A percentile compares a stretch with the other conserved stretches of the same genome.
Evolutionary conservation across 2,888 invertebrate species (phyloP).

Genomic region (Netelia fuscicornis): DNA sequence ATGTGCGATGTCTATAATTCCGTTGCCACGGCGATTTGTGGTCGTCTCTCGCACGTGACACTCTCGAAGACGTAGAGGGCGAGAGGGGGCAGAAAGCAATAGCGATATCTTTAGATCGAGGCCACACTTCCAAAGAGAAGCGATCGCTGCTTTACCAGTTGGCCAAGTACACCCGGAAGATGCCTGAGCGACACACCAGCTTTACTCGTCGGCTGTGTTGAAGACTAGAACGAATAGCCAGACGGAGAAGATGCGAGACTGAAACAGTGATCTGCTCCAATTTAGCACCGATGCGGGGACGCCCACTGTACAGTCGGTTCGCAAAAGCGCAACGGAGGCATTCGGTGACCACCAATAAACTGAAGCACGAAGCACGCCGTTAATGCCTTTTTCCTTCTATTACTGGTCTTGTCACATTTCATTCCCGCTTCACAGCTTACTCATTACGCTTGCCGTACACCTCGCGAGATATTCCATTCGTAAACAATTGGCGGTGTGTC

Average conservation of each 20-base stretch:
- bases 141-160: constrained; percentile 78
- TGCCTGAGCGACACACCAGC: constrained; percentile 65
- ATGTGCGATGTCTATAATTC: constrained; percentile 12
- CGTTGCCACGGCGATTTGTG: constrained; percentile 55
- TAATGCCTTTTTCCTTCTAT: background rate
- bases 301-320: constrained; percentile 70
- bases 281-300: constrained; percentile 81
- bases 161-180: constrained; percentile 82
- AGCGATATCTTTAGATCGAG: constrained; percentile 81
- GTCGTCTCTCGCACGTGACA: constrained; percentile 53
- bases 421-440: background rate
- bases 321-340: background rate
- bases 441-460: background rate
- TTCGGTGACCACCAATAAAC: background rate
- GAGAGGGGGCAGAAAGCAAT: constrained; percentile 62
- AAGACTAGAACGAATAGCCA: constrained; percentile 43
- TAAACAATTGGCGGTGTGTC: too few species aligned
- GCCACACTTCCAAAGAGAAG: constrained; percentile 78
- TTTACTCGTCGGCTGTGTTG: constrained; percentile 29
- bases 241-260: constrained; percentile 72
- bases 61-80: constrained; percentile 40
- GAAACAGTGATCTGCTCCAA: constrained; percentile 81
- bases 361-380: background rate
- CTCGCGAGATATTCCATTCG: too few species aligned
- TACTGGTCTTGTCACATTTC: background rate